Evolutionary conservation across 92 coral and sea anemone species (phyloP), one percentile per base, ranked within the genome.

Genomic region (Epizoanthus scotinus): DNA sequence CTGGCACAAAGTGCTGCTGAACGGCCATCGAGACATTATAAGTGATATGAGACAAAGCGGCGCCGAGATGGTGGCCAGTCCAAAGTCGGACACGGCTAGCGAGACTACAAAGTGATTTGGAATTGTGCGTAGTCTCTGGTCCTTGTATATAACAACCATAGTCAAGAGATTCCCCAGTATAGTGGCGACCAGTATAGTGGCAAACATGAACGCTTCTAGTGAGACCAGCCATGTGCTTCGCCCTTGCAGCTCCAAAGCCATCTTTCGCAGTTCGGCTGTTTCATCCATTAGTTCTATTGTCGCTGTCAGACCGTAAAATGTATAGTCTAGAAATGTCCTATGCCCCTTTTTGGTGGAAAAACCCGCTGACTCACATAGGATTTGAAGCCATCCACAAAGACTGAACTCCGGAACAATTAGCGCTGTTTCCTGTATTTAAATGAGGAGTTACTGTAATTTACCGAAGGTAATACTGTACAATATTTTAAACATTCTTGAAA

Each of bases 71-170:
- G 60, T 27, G 6, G 82, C 94, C 79, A 90, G 63, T 17, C 82
- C 86, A 49, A 90, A 38, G 64, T 90, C 94, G 40, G 90, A 70
- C 5, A 86, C 13, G 13, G 90, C 89, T 44, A 89, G 66, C 18
- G 90, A 89, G 1, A 73, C 84, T 20, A 89, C 82, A 36, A 89
- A 89, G 36, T 68, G 28, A 21, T 89, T 89, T 8, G 85, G 80
- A 0, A 71, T 50, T 2, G 87, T 89, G 2, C 84, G 78, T 17
- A 89, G 75, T 3, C 81, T 79, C 22, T 84, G 77, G 44, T 83
- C 78, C 24, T 44, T 78, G 24, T 34, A 60, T 9, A 83, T 66
- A 14, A 89, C 75, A 17, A 75, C 71, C 34, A 89, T 72, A 6
- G 93, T 86, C 72, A 83, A 57, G 13, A 78, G 26, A 56, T 86